Conservation (phyloP, 2,113 vertebrate species). For the Sprattus sprattus region DNA sequence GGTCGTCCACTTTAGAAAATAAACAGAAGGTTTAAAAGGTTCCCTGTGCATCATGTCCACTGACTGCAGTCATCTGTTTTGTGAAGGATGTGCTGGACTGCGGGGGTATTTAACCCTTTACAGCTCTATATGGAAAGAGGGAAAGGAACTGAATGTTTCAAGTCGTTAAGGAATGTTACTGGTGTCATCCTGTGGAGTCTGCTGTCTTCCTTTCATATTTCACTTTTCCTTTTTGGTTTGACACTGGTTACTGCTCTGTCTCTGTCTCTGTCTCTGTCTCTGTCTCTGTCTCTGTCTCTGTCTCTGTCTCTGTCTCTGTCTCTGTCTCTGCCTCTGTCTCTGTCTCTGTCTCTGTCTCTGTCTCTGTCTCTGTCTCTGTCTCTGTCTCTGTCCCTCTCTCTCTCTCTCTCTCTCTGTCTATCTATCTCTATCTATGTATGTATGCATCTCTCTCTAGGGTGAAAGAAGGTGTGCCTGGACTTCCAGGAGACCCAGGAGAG, state of each 20-base stretch:
- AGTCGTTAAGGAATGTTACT: too few relatives aligned
- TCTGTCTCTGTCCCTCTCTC: background rate
- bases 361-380: background rate
- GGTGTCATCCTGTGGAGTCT: background rate
- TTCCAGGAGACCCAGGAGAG: constrained; percentile 86
- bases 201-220: background rate
- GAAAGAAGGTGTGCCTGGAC: constrained; percentile 89
- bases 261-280: background rate
- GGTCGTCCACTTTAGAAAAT: background rate
- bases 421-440: background rate
- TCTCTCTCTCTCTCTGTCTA: background rate
- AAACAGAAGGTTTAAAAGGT: background rate
- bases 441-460: constrained; percentile 70
- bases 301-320: background rate
- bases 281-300: background rate
- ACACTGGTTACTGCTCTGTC: background rate
- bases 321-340: background rate
- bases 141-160: background rate
- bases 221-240: background rate
- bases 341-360: background rate
- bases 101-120: background rate
- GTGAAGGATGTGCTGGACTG: background rate
- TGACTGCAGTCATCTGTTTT: background rate
- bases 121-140: too few relatives aligned
- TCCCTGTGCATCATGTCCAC: background rate